Evolutionary conservation across 35 echinoderm and acorn worm genomes (phyloP), one percentile per base, ranked within the genome.

Genomic region (Holothuria glaberrima): DNA sequence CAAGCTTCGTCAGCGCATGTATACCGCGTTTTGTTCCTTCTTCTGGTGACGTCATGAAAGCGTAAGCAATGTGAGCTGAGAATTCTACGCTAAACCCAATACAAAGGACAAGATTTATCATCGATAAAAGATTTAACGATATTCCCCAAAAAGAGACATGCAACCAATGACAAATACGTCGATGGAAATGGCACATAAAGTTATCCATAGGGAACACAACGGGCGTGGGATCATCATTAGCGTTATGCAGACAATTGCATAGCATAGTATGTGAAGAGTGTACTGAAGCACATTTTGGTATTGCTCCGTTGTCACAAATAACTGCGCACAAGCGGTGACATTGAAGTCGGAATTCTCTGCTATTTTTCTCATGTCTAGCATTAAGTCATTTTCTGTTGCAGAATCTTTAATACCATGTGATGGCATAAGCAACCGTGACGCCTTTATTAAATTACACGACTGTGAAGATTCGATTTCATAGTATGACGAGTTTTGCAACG

Each of bases 161-260:
- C 82, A 86, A 12, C 96, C 96, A 31, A 98, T 86, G 48, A 98
- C 91, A 17, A 90, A 93, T 0, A 83, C 36, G 28, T 88, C 73
- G 46, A 91, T 98, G 62, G 96, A 92, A 9, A 88, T 74, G 38
- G 95, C 89, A 52, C 86, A 94, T 5, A 87, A 36, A 0, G 96
- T 98, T 4, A 98, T 91, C 70, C 90, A 76, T n/a, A 94, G 45
- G 3, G 88, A 75, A 59, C 85, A 89, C 0, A 92, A 31, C 21
- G 93, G 93, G 78, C 91, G 90, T 9, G 96, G 96, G 58, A 98
- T 98, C 25, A 98, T 61, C 0, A 95, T 19, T 19, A 98, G 86
- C 5, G 96, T 69, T n/a, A 98, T 81, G 18, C 92, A 26, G 56
- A 94, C 88, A 93, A 98, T 95, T 68, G 86, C 71, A 17, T 41